Conservation (phyloP, 2,797 vertebrate genomes). For the Arremon aurantiirostris region DNA sequence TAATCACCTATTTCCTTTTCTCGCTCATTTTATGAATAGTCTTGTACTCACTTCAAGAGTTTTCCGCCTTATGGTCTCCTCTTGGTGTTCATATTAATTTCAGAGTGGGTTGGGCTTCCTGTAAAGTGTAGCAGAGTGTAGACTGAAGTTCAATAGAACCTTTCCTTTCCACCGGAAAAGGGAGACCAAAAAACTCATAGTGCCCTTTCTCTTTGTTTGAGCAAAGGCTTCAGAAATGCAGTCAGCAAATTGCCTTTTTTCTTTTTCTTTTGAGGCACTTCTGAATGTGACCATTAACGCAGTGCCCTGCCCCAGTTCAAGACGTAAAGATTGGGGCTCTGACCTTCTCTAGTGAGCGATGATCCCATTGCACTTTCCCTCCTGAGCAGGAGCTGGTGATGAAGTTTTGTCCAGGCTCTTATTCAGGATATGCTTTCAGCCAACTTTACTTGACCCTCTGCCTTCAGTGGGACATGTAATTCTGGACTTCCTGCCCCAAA, state of each 20-base stretch:
- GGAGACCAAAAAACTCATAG: not conserved
- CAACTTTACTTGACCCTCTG: not conserved
- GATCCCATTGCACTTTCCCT: not conserved
- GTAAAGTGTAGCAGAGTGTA: constrained; percentile 39
- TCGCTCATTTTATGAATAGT: constrained; percentile 58
- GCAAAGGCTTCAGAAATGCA: not conserved
- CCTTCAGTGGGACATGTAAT: not conserved
- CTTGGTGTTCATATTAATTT: constrained; percentile 50
- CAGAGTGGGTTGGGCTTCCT: constrained; percentile 50
- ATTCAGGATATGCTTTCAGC: not conserved
- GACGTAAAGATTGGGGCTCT: not conserved
- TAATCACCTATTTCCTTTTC: constrained; percentile 60
- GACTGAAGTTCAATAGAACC: constrained; percentile 56
- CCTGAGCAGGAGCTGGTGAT: not conserved
- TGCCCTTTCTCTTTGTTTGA: constrained; percentile 8
- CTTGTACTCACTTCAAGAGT: constrained; percentile 6
- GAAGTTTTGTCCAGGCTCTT: not conserved
- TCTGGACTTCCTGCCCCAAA: not conserved
- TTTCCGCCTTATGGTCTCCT: constrained; percentile 53
- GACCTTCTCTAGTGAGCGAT: not conserved
- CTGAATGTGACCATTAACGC: not conserved
- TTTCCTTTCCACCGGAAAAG: constrained; percentile 66
- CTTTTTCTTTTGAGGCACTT: not conserved
- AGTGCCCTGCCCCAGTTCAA: not conserved
- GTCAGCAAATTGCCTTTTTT: not conserved